A percentile compares a stretch with the other conserved stretches of the same genome.
These are phyloP conservation scores for Otolemur garnettii DNA, from an alignment of 2,113 vertebrate genomes.

Conservation along the genomic window DNA sequence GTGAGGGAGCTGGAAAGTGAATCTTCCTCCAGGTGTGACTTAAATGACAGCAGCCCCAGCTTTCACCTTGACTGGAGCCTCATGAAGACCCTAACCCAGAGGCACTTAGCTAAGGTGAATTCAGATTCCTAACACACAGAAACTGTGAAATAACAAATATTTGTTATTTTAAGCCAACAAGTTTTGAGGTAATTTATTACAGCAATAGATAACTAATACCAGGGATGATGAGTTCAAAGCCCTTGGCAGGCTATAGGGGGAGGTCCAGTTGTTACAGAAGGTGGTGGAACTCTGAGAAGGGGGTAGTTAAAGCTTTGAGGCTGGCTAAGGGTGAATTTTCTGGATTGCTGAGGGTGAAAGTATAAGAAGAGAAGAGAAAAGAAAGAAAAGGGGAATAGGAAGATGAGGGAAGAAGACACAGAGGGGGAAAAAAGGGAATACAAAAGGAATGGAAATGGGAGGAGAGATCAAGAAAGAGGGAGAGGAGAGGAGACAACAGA, in stretches of 20 bases:
- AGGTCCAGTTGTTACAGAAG: neutral
- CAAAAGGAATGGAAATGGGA: neutral
- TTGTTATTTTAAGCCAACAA: slow-evolving; percentile 17
- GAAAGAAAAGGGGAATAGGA: neutral
- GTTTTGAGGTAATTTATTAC: slow-evolving; percentile 5
- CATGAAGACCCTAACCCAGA: neutral
- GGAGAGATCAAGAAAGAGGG: neutral
- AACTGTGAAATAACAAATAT: neutral
- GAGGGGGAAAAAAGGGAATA: neutral
- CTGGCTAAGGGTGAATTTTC: neutral
- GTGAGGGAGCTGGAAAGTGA: neutral
- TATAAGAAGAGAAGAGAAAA: neutral
- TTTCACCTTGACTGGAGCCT: neutral
- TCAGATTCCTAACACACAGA: slow-evolving; percentile 26
- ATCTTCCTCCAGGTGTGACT: neutral
- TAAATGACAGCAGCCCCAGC: neutral
- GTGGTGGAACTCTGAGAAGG: neutral
- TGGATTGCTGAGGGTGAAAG: neutral
- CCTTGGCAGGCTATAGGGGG: neutral
- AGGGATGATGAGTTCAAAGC: neutral
- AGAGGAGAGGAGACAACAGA: neutral
- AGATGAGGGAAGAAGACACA: neutral
- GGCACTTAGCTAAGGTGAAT: neutral
- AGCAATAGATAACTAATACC: slow-evolving; percentile 1
- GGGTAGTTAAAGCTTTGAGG: neutral